These are phyloP conservation scores for Caenorhabditis wallacei DNA, from an alignment of 2,888 invertebrate genomes.

Conservation along the genomic window DNA sequence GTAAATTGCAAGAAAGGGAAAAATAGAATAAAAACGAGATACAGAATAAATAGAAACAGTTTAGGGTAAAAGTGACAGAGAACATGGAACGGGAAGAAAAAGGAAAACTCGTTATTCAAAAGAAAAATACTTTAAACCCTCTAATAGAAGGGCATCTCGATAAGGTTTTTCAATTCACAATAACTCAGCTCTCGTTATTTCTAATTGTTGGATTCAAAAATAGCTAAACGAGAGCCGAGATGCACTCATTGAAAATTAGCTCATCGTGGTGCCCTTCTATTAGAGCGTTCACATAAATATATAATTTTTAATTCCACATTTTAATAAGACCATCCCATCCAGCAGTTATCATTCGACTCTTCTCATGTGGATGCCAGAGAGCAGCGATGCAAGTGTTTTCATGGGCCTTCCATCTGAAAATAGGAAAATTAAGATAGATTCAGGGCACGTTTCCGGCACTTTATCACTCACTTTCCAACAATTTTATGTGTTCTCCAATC, in stretches of 20 bases:
- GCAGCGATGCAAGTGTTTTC: constrained; percentile 95
- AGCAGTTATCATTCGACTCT: constrained; percentile 96
- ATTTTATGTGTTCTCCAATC: constrained; percentile 99
- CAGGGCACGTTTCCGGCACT: not conserved
- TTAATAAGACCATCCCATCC: constrained; percentile 99
- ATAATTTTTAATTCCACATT: constrained; percentile 98
- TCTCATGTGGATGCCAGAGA: constrained; percentile 99
- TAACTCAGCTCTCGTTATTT: no score
- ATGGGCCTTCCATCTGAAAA: constrained; percentile 94
- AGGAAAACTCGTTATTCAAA: not conserved
- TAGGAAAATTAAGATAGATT: not conserved
- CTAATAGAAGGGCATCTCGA: no score
- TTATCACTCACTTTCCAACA: constrained; percentile 87
- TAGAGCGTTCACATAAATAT: no score
- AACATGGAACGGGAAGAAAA: not conserved
- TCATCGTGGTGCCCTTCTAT: no score
- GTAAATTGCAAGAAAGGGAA: not conserved
- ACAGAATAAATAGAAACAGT: constrained; percentile 6
- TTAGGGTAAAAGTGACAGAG: constrained; percentile 5
- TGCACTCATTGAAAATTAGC: no score
- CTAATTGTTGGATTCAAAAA: no score
- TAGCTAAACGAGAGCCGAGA: no score
- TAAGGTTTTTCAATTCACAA: no score
- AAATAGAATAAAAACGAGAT: constrained; percentile 10
- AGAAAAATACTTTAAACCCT: no score